A percentile compares a stretch with the other conserved stretches of the same genome.
phyloP scores from a whole-genome alignment of 1,140 invertebrate species.

The Tribolium castaneum region DNA sequence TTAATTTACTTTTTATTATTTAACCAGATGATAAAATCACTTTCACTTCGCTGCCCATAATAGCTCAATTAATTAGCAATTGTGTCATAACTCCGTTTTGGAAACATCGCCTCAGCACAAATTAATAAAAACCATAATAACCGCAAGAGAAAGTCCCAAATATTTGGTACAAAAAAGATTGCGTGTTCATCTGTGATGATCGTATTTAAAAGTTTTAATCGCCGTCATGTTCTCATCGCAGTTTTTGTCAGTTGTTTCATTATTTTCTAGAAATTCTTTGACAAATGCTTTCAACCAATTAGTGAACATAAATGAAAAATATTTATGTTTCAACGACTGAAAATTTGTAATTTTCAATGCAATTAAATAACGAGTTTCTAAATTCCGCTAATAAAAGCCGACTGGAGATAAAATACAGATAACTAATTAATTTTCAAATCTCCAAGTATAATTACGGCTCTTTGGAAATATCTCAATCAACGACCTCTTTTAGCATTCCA shows the following conservation, averaged over 20 bases:
- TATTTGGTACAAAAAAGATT: background rate
- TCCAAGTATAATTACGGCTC: background rate
- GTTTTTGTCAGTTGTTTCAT: background rate
- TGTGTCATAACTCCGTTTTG: slow-evolving; percentile 12
- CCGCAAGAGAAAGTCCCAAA: slow-evolving; percentile 1
- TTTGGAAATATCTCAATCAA: background rate
- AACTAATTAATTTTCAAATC: background rate
- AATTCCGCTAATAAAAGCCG: background rate
- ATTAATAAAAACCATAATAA: slow-evolving; percentile 18
- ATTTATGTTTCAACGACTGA: background rate
- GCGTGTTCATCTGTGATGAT: slow-evolving; percentile 3
- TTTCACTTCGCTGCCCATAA: background rate
- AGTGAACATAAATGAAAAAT: background rate
- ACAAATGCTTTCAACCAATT: background rate
- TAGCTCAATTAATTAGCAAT: background rate
- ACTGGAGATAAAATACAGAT: background rate
- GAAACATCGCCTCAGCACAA: slow-evolving; percentile 4
- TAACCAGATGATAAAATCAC: slow-evolving; percentile 10
- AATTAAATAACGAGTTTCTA: background rate
- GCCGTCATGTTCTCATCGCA: background rate
- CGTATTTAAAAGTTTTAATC: background rate
- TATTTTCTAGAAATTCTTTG: slow-evolving; percentile 8
- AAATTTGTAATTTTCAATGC: background rate
- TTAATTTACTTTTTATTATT: background rate
- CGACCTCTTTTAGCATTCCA: background rate